phyloP scores from a whole-genome alignment of 37 sponge, comb jelly and placozoan genomes.

The Chondrosia reniformis region DNA sequence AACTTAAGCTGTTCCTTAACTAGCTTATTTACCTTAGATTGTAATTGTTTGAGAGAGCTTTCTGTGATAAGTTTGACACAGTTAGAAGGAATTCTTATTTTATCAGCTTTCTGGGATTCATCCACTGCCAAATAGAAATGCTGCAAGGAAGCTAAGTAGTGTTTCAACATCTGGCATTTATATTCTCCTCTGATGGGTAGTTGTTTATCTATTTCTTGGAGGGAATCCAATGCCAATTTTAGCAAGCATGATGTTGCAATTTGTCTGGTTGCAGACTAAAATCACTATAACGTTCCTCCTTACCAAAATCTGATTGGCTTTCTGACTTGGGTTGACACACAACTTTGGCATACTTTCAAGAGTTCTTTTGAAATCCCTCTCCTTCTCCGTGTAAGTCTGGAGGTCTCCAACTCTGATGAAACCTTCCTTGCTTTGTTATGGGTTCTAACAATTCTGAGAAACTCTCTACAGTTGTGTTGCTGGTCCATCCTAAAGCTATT shows the following conservation, averaged over 20 bases:
- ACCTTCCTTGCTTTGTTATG: background rate
- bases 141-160: background rate
- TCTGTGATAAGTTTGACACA: no score
- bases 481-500: background rate
- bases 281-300: background rate
- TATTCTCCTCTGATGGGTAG: background rate
- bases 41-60: background rate
- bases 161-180: background rate
- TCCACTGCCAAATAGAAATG: background rate
- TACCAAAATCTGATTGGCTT: background rate
- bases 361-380: constrained; percentile 1
- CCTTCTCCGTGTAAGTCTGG: background rate
- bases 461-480: background rate
- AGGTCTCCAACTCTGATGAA: background rate
- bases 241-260: background rate
- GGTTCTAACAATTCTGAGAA: background rate
- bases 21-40: constrained; percentile 14
- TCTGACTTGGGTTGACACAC: background rate
- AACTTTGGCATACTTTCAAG: background rate
- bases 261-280: background rate
- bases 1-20: background rate
- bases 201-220: background rate
- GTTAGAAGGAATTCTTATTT: no score
- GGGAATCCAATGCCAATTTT: background rate
- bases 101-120: no score